phyloP scores from a whole-genome alignment of 2,113 vertebrate genomes.

The Indri indri region DNA sequence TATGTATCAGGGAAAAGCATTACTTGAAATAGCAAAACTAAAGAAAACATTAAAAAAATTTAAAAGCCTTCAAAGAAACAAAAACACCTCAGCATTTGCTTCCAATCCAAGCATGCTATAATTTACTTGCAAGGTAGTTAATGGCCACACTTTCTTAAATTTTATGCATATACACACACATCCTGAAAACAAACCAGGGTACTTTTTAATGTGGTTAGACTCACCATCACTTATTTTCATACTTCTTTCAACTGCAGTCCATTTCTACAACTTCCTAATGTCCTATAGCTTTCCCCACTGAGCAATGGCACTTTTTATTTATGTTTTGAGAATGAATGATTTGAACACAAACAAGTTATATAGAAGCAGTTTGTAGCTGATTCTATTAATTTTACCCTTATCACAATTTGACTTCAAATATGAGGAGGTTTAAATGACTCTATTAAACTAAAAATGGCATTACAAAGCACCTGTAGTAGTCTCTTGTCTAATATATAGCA shows the following conservation, averaged over 20 bases:
- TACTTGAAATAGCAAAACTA: neutral
- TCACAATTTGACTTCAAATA: constrained; percentile 77
- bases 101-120: neutral
- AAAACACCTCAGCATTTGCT: neutral
- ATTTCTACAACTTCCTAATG: neutral
- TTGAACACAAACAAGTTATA: constrained; percentile 47
- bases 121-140: constrained; percentile 26
- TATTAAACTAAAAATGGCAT: constrained; percentile 81
- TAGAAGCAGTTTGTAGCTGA: constrained; percentile 70
- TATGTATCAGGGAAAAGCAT: neutral
- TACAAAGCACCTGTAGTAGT: constrained; percentile 76
- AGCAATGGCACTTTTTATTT: neutral
- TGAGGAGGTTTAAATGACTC: constrained; percentile 72
- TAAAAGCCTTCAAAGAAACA: neutral
- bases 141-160: constrained; percentile 12
- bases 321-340: neutral
- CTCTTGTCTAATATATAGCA: constrained; percentile 77
- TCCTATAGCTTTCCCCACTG: neutral
- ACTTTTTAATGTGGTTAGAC: constrained; percentile 16
- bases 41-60: neutral
- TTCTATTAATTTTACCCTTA: constrained; percentile 73
- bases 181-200: neutral
- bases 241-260: neutral
- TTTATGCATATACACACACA: neutral
- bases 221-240: neutral